Evolutionary conservation across 2,797 vertebrate genomes (phyloP).

Genomic region (Neosilurus mollespiculum): DNA sequence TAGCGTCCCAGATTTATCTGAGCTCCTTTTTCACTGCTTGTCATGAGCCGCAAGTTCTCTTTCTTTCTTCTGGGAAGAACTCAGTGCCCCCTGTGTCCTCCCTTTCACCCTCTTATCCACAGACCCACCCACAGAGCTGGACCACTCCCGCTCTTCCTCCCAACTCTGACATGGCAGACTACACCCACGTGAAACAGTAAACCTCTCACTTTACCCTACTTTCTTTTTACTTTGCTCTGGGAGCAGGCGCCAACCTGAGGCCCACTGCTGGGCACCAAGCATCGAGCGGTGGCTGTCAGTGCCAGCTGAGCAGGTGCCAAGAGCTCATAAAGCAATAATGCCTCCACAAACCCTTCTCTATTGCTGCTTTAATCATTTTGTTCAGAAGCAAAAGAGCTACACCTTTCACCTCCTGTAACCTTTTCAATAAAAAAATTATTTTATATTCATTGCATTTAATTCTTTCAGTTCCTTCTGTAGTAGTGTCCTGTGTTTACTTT

Average conservation of each 20-base stretch:
- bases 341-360: constrained; percentile 1
- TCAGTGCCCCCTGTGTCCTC: constrained; percentile 27
- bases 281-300: not conserved
- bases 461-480: not conserved
- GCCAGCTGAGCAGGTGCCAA: constrained; percentile 69
- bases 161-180: constrained; percentile 37
- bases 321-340: constrained; percentile 53
- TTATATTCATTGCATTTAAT: not conserved
- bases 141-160: constrained; percentile 60
- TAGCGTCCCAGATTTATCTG: constrained; percentile 8
- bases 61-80: constrained; percentile 51
- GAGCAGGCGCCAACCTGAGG: constrained; percentile 40
- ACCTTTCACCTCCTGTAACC: constrained; percentile 1
- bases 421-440: not conserved
- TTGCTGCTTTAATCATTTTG: constrained; percentile 42
- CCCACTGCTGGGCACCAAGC: constrained; percentile 37
- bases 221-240: constrained; percentile 51
- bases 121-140: constrained; percentile 38
- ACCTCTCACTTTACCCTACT: constrained; percentile 50
- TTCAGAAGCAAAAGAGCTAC: not conserved
- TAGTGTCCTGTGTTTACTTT: not conserved
- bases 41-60: constrained; percentile 14
- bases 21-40: constrained; percentile 13
- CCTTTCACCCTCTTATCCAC: constrained; percentile 42
- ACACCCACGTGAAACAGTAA: constrained; percentile 50